Conservation (phyloP, 30 jellyfish, hydroid and myxozoan genomes). For the Turritopsis rubra region DNA sequence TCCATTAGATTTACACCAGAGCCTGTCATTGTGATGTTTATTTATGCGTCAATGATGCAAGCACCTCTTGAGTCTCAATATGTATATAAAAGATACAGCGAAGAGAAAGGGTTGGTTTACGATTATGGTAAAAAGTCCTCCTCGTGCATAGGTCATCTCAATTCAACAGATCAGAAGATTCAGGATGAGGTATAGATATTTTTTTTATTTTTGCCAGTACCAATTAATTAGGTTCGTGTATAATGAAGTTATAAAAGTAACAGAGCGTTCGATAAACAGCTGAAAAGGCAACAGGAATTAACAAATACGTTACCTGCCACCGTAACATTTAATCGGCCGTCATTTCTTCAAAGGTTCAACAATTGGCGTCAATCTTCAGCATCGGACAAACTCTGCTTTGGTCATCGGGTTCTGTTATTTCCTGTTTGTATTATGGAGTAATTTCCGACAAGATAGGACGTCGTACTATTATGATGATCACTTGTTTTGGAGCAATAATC, state of each 20-base stretch:
- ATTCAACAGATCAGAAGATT: background rate
- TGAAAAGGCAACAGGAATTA: no score
- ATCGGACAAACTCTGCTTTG: conserved; percentile 38
- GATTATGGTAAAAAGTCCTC: background rate
- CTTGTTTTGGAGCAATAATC: conserved; percentile 28
- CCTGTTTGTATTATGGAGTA: conserved; percentile 46
- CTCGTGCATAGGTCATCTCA: background rate
- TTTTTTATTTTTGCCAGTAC: no score
- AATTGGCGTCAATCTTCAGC: conserved; percentile 36
- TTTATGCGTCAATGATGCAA: background rate
- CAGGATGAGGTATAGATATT: background rate
- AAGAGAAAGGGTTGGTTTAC: background rate
- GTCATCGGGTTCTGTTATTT: conserved; percentile 42
- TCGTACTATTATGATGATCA: conserved; percentile 40
- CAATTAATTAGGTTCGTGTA: no score
- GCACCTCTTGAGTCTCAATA: background rate
- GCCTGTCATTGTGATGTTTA: background rate
- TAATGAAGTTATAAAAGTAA: no score
- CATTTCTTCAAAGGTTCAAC: background rate
- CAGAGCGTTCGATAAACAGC: no score
- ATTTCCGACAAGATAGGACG: conserved; percentile 75
- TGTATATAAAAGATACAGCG: background rate
- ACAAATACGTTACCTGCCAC: no score
- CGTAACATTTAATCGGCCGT: no score
- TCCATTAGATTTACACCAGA: background rate